Conservation (phyloP, 2,113 vertebrate genomes). For the Hylia prasina region DNA sequence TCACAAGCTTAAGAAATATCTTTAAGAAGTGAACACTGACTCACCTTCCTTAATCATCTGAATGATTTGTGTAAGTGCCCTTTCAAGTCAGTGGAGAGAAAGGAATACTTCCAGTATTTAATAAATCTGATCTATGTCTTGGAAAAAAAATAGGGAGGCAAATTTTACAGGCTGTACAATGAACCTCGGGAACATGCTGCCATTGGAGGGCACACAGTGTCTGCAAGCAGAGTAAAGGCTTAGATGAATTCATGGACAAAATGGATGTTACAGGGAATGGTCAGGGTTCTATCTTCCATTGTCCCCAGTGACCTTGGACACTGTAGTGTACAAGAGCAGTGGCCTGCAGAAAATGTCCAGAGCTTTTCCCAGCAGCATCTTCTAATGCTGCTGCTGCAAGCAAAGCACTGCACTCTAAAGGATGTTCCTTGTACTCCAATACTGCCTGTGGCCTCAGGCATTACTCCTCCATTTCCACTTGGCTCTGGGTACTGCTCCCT, state of each 20-base stretch:
- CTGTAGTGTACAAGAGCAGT: neutral
- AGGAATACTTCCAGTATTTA: neutral
- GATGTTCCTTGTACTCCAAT: neutral
- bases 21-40: neutral
- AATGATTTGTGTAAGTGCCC: fast-evolving
- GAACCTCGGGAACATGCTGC: neutral
- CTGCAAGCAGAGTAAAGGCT: neutral
- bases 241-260: neutral
- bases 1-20: neutral
- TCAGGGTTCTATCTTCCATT: neutral
- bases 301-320: neutral
- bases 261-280: neutral
- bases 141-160: neutral
- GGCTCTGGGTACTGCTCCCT: neutral
- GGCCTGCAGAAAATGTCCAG: neutral
- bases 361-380: neutral
- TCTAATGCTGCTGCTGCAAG: neutral
- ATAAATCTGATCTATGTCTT: neutral
- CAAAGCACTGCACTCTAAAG: neutral
- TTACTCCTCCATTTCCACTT: neutral
- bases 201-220: neutral
- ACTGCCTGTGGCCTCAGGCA: neutral
- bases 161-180: neutral
- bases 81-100: neutral
- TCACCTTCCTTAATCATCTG: neutral